Evolutionary conservation across 1,140 invertebrate genomes (phyloP).

Genomic region (Trichoplusia ni): DNA sequence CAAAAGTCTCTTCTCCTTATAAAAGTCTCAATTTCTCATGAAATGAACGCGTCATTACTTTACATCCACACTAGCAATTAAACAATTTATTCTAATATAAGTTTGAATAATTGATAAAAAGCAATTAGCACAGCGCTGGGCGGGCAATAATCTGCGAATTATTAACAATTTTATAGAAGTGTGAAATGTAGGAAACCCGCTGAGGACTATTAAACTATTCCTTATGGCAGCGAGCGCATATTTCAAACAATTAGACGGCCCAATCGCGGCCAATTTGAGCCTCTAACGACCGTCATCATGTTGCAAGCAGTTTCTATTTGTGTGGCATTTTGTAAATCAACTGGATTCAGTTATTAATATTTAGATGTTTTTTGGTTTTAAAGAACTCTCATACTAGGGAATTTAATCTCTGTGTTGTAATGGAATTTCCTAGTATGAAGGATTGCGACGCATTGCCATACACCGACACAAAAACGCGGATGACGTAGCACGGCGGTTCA

Average conservation of each 20-base stretch:
- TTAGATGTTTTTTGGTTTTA: too few relatives aligned
- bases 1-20: too few relatives aligned
- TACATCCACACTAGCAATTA: too few relatives aligned
- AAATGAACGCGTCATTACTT: too few relatives aligned
- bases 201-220: constrained; percentile 52
- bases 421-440: too few relatives aligned
- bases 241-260: constrained; percentile 68
- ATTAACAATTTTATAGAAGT: constrained; percentile 12
- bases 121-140: constrained; percentile 1
- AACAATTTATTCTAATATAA: neutral
- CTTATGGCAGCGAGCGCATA: constrained; percentile 54
- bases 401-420: too few relatives aligned
- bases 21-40: too few relatives aligned
- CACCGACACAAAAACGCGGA: too few relatives aligned
- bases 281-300: constrained; percentile 33
- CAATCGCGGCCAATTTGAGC: constrained; percentile 68
- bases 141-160: neutral
- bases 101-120: neutral
- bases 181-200: constrained; percentile 47
- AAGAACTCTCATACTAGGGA: too few relatives aligned
- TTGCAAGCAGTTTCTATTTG: neutral
- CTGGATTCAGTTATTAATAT: neutral
- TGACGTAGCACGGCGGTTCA: too few relatives aligned
- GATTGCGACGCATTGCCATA: too few relatives aligned
- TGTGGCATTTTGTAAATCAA: neutral